Evolutionary conservation across 2,888 invertebrate genomes (phyloP).

Genomic region (Apeira syringaria): DNA sequence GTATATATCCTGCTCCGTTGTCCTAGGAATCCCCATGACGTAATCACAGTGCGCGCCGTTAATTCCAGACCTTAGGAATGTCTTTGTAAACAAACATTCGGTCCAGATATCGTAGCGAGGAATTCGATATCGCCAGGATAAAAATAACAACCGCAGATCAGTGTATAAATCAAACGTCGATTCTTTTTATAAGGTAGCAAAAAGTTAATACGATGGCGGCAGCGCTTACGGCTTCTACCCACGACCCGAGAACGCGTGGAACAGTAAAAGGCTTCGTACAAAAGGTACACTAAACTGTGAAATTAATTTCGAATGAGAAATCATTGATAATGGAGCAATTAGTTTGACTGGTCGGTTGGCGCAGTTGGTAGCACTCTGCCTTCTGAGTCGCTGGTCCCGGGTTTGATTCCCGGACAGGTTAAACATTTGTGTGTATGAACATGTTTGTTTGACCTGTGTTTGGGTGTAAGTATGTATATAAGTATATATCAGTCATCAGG

Average conservation of each 20-base stretch:
- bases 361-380: no score
- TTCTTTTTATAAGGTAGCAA: constrained; percentile 25
- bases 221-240: constrained; percentile 10
- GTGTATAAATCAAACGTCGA: constrained; percentile 23
- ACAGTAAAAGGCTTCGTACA: constrained; percentile 10
- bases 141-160: constrained; percentile 27
- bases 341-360: no score
- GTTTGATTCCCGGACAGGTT: no score
- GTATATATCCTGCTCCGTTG: no score
- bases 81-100: constrained; percentile 36
- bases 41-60: constrained; percentile 23
- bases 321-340: constrained; percentile 22
- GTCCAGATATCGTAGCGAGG: constrained; percentile 30
- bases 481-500: no score
- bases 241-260: constrained; percentile 9
- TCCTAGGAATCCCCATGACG: constrained; percentile 29
- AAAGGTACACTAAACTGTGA: constrained; percentile 7
- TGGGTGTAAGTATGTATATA: no score
- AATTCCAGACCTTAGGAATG: constrained; percentile 32
- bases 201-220: constrained; percentile 8
- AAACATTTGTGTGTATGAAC: no score
- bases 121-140: constrained; percentile 22
- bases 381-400: no score
- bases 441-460: no score
- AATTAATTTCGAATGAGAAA: constrained; percentile 14